Percentiles rank a stretch among this genome's conserved stretches.
Evolutionary conservation across 2,113 vertebrate genomes (phyloP).

Genomic region (Serinus canaria): DNA sequence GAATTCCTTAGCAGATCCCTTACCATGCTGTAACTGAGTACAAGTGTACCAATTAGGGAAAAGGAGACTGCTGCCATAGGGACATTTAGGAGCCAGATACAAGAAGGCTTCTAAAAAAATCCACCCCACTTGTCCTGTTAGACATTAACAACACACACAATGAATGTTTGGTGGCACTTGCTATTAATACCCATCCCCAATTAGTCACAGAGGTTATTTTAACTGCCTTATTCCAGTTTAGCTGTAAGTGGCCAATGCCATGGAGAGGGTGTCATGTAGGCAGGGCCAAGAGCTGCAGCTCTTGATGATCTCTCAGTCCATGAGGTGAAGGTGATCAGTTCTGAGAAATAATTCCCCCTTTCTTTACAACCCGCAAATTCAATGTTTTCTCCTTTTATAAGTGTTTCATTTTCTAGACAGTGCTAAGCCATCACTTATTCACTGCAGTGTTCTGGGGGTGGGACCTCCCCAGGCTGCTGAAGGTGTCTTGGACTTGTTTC

Average conservation of each 20-base stretch:
- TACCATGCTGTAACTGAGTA: neutral
- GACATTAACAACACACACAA: neutral
- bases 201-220: neutral
- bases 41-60: neutral
- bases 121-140: neutral
- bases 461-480: neutral
- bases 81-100: neutral
- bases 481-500: neutral
- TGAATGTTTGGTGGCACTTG: neutral
- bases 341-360: neutral
- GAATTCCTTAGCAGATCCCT: neutral
- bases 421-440: neutral
- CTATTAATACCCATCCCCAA: neutral
- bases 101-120: neutral
- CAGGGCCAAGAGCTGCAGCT: neutral
- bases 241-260: neutral
- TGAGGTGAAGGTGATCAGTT: neutral
- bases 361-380: neutral
- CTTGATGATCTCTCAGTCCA: neutral
- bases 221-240: neutral
- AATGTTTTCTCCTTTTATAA: neutral
- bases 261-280: rapidly evolving
- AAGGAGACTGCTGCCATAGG: neutral
- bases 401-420: neutral
- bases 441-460: rapidly evolving